Evolutionary conservation across 2,888 invertebrate species (phyloP).

Genomic region (Syritta pipiens): DNA sequence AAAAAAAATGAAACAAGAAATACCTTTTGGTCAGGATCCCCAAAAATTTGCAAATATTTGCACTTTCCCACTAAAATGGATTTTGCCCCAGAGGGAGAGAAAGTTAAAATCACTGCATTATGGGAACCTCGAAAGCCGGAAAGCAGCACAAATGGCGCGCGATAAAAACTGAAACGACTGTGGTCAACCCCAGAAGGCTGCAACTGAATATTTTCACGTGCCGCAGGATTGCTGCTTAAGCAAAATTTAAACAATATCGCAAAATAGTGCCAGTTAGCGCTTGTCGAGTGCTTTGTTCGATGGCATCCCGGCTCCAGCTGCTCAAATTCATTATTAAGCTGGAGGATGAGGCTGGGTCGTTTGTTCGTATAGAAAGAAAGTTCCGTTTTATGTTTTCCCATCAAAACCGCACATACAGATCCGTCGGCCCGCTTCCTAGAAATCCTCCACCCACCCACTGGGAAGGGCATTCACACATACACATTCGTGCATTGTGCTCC

Average conservation of each 20-base stretch:
- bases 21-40: constrained; percentile 19
- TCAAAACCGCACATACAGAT: constrained; percentile 44
- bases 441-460: neutral
- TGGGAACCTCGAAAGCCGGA: constrained; percentile 19
- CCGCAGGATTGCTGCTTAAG: constrained; percentile 67
- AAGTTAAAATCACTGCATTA: constrained; percentile 64
- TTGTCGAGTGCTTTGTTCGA: neutral
- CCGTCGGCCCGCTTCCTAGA: neutral
- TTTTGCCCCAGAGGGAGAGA: no score
- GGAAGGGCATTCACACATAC: constrained; percentile 16
- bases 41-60: constrained; percentile 67
- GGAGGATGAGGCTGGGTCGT: neutral
- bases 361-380: constrained; percentile 31
- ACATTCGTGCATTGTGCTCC: constrained; percentile 30
- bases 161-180: constrained; percentile 67
- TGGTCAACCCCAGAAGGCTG: constrained; percentile 63
- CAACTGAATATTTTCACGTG: constrained; percentile 65
- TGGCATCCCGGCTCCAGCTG: neutral
- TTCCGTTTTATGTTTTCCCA: constrained; percentile 44
- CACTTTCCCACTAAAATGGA: constrained; percentile 54
- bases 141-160: constrained; percentile 47
- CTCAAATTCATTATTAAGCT: constrained; percentile 36
- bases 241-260: constrained; percentile 67
- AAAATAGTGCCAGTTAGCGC: constrained; percentile 60
- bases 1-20: neutral